Percentiles rank a stretch among this genome's conserved stretches.
Conservation (phyloP, 2,888 invertebrate genomes). For the Orthosia gracilis region DNA sequence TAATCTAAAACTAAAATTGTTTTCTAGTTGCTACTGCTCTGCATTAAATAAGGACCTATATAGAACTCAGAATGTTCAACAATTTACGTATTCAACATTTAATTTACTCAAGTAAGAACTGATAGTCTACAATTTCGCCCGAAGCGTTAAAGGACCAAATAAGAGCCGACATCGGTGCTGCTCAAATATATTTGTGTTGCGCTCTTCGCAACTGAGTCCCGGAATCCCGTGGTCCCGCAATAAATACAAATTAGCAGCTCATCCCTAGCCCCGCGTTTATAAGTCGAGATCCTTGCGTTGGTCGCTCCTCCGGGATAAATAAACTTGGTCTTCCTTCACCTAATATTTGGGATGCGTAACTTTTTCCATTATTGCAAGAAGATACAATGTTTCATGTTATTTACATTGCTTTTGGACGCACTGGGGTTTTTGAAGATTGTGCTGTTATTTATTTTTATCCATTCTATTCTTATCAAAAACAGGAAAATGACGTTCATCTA, state of each 20-base stretch:
- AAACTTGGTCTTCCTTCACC: conserved; percentile 37
- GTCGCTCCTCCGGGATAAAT: conserved; percentile 46
- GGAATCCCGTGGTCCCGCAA: conserved; percentile 53
- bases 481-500: not conserved
- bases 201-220: conserved; percentile 50
- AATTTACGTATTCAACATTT: not conserved
- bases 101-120: not conserved
- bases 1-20: not conserved
- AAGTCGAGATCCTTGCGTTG: conserved; percentile 58
- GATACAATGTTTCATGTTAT: conserved; percentile 29
- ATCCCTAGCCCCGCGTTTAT: conserved; percentile 61
- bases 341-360: conserved; percentile 44
- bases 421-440: conserved; percentile 22
- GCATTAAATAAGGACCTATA: not conserved
- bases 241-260: conserved; percentile 71
- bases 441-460: conserved; percentile 21
- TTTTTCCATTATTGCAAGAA: conserved; percentile 46
- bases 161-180: conserved; percentile 17
- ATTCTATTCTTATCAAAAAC: conserved; percentile 1
- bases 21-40: not conserved
- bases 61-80: not conserved
- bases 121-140: not conserved
- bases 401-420: conserved; percentile 33
- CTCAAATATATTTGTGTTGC: conserved; percentile 48
- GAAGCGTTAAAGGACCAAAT: conserved; percentile 23